Conservation (phyloP, 2,797 vertebrate species). For the Trachops cirrhosus region DNA sequence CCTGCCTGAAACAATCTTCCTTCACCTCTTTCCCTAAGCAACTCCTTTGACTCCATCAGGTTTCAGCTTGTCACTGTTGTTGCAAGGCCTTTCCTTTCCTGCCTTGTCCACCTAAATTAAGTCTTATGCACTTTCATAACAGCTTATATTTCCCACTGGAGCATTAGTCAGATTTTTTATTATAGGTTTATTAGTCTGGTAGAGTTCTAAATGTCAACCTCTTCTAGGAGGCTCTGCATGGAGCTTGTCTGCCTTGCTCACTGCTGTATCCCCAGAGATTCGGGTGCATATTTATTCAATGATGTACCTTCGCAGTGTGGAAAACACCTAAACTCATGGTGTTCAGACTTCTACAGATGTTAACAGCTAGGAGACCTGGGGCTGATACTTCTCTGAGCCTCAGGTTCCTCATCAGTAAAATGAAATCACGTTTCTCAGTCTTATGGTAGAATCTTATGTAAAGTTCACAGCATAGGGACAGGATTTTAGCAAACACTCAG, state of each 20-base stretch:
- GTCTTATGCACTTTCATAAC: neutral
- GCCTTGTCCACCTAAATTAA: neutral
- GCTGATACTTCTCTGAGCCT: neutral
- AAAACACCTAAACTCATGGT: neutral
- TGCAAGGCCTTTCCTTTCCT: neutral
- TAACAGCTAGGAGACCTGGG: neutral
- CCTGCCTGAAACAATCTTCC: neutral
- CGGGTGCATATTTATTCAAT: neutral
- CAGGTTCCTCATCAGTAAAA: neutral
- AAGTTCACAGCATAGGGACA: neutral
- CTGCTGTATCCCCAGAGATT: neutral
- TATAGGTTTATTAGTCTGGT: neutral
- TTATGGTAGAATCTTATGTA: neutral
- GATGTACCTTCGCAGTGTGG: neutral
- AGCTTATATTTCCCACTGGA: neutral
- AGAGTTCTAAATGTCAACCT: neutral
- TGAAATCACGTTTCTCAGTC: neutral
- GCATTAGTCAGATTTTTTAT: neutral
- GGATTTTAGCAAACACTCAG: neutral
- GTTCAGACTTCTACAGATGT: neutral
- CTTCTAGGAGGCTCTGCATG: neutral
- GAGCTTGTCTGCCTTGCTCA: neutral
- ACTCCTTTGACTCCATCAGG: neutral
- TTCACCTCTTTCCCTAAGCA: neutral
- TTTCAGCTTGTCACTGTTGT: neutral